Base-by-base conservation (phyloP, 2,888 invertebrate genomes). In the Thymelicus acteon region DNA sequence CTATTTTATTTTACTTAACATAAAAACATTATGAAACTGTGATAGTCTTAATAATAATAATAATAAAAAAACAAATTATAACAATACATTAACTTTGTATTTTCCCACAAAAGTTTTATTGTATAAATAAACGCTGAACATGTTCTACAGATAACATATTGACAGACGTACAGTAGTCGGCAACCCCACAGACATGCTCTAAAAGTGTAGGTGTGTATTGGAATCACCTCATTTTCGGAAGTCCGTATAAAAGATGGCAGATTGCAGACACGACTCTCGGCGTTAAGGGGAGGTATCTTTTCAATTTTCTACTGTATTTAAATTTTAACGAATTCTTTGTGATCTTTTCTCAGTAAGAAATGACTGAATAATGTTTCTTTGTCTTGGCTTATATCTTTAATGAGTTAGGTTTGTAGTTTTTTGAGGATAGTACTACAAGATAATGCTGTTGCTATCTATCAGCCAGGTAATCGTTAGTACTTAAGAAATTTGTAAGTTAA, bases 221-320 rank as follows among this genome's bases (percentile, higher is more conserved):
- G 75, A 74, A 69, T 69, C 64, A 72, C 69, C 74, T 75, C 77
- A 75, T 87, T 87, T 89, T 90, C 86, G 85, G 77, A 86, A 84
- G 87, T 87, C 87, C 85, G 87, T 90, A 89, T 87, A 86, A 86
- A 81, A 87, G 90, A 86, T 86, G 88, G 88, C 88, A 88, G 90
- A 89, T 91, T 90, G 90, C 88, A 89, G 83, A 85, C 85, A 74
- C 84, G 85, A 79, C 83, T 89, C 84, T 78, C 76, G 72, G 40
- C 31, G 66, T 90, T 89, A 91, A 91, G 88, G 89, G 78, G 80
- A 73, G 67, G 80, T 2, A 48, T 13, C 40, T 57, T n/a, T 60
- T 15, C 12, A 24, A 48, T 47, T 31, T 39, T 54, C 8, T 44
- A 13, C 19, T 60, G 1, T 58, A 58, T 58, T 24, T 19, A 47